These are phyloP conservation scores for Caiman crocodilus DNA, from an alignment of 2,797 vertebrate species.

Conservation along the genomic window DNA sequence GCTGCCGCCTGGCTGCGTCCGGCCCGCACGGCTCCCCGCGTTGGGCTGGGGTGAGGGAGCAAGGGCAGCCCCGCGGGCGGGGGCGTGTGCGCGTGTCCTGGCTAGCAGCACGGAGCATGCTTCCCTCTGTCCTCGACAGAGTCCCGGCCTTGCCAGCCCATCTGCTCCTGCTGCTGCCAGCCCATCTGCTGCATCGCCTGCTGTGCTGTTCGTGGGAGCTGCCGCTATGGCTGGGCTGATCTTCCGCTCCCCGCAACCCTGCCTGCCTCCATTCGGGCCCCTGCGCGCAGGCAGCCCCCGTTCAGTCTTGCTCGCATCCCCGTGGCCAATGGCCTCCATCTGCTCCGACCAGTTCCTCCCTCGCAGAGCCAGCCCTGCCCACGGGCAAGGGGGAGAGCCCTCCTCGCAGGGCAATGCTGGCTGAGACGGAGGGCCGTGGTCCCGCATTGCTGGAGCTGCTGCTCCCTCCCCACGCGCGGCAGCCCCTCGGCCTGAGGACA, in stretches of 20 bases:
- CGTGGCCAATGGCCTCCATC: not conserved
- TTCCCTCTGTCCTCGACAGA: not conserved
- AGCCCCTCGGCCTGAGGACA: too few species aligned
- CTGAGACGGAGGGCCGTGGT: too few species aligned
- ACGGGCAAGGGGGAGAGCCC: not conserved
- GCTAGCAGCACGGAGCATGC: not conserved
- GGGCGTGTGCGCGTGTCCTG: not conserved
- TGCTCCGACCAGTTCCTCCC: not conserved
- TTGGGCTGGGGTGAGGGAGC: too few species aligned
- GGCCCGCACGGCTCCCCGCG: too few species aligned
- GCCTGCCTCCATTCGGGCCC: not conserved
- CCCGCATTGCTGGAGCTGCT: too few species aligned
- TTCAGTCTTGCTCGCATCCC: not conserved
- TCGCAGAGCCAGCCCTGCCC: not conserved
- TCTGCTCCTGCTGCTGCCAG: conserved; percentile 35
- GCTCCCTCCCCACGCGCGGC: too few species aligned
- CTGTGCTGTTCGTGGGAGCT: not conserved
- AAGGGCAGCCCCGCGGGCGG: not conserved
- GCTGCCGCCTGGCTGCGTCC: too few species aligned
- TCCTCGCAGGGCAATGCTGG: too few species aligned
- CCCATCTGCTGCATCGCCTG: conserved; percentile 33
- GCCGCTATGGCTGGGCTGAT: not conserved
- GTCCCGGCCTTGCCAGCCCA: conserved; percentile 23
- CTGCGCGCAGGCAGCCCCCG: not conserved
- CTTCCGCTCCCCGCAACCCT: not conserved